Conservation (phyloP, 2,888 invertebrate species). For the Beris morrisii region DNA sequence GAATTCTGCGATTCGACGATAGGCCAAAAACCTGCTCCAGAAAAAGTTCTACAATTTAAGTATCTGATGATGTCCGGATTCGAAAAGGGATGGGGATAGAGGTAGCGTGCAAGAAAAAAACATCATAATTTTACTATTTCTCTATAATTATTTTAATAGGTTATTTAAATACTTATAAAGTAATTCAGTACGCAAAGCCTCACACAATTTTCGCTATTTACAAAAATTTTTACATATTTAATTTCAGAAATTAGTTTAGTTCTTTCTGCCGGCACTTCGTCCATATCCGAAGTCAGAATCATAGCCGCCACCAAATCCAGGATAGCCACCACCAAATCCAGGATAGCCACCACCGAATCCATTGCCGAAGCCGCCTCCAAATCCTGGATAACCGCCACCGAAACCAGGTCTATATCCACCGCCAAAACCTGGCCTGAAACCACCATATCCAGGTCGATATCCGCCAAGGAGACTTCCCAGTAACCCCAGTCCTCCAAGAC, state of each 20-base stretch:
- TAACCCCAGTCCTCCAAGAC: background rate
- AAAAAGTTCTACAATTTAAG: too few species aligned
- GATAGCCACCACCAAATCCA: background rate
- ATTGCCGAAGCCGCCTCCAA: background rate
- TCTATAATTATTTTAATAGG: too few species aligned
- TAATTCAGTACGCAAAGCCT: too few species aligned
- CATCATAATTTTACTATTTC: too few species aligned
- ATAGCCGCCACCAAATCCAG: background rate
- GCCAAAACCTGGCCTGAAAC: too few species aligned
- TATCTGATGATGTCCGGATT: too few species aligned
- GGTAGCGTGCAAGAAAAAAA: too few species aligned
- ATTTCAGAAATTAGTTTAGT: background rate
- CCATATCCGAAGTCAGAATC: constrained; percentile 8
- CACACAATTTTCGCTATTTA: too few species aligned
- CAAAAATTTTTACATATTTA: background rate
- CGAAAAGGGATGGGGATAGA: too few species aligned
- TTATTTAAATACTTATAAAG: too few species aligned
- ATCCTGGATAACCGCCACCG: constrained; percentile 1
- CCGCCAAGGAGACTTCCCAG: constrained; percentile 1
- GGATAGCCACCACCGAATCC: constrained; percentile 4
- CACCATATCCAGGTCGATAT: background rate
- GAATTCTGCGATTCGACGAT: too few species aligned
- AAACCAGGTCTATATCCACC: background rate
- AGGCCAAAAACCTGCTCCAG: too few species aligned
- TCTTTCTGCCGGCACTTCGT: constrained; percentile 5